phyloP scores from a whole-genome alignment of 2,888 invertebrate genomes.

The Trichogramma dendrolimi region DNA sequence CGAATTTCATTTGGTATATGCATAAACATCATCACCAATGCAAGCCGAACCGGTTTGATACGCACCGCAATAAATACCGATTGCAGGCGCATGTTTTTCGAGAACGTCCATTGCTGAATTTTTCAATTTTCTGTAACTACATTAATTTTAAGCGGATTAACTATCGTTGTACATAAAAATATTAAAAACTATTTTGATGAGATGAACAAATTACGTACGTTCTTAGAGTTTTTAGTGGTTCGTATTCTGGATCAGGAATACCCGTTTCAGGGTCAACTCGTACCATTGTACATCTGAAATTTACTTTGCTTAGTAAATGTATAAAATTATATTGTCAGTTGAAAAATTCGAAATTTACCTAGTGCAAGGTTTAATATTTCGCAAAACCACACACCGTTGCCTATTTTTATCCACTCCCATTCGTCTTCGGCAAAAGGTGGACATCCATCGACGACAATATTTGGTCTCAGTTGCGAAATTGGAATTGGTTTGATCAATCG shows the following conservation, averaged over 20 bases:
- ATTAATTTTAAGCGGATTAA: conserved; percentile 10
- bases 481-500: conserved; percentile 51
- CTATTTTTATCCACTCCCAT: conserved; percentile 60
- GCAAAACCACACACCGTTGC: conserved; percentile 52
- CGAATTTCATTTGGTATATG: conserved; percentile 29
- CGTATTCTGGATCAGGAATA: conserved; percentile 46
- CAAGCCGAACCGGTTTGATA: conserved; percentile 52
- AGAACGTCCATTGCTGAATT: conserved; percentile 35
- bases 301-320: conserved; percentile 2
- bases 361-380: conserved; percentile 57
- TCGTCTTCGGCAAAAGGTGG: conserved; percentile 55
- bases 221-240: conserved; percentile 57
- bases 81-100: conserved; percentile 49
- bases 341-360: conserved; percentile 46
- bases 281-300: conserved; percentile 50
- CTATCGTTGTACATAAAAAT: conserved; percentile 6
- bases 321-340: not conserved
- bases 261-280: conserved; percentile 55
- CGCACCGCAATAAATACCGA: conserved; percentile 56
- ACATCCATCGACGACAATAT: conserved; percentile 55
- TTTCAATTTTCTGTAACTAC: conserved; percentile 36
- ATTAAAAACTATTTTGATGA: conserved; percentile 6
- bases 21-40: conserved; percentile 55
- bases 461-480: conserved; percentile 57
- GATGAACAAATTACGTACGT: conserved; percentile 45